Evolutionary conservation across 2,113 vertebrate genomes (phyloP), one percentile per base, ranked within the genome.

Genomic region (Amphilophus citrinellus): DNA sequence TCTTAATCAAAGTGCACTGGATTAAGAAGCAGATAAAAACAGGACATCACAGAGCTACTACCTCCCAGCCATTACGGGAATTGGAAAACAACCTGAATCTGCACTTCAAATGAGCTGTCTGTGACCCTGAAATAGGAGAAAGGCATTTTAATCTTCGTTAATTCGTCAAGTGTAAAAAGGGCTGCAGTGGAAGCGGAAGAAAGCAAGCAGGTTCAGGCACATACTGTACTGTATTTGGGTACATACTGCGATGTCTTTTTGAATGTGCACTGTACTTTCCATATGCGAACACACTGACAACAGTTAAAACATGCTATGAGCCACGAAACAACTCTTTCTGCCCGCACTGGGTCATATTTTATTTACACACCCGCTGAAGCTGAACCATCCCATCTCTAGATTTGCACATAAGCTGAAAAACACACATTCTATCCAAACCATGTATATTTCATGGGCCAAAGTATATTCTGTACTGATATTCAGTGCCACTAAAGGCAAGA

Each of bases 1-100:
- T 84, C 88, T 90, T 95, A 94, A 95, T 96, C 93, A 96, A 94
- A 94, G 91, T 92, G 92, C 88, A 87, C 22, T 88, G 93, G 93
- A 95, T 95, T 94, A 95, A 86, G 89, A 80, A 84, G 61, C 61
- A 79, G 84, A 86, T 88, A 80, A 90, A 87, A 82, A 47, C 77
- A 42, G 39, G 86, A 94, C 88, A 94, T 95, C 92, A 94, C 90
- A 94, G 91, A 90, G 83, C 91, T 85, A 85, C 63, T 61, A 73
- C 65, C 87, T 91, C 56, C 20, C 66, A 80, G 76, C 83, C 87
- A 89, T 93, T 91, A 88, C 82, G 88, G 79, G 89, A 85, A 94
- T 84, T 90, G 89, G 84, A 90, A 95, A 94, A 94, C 92, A 94
- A 87, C 84, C 77, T 39, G 85, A 92, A 93, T 86, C 85, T 88